A percentile compares a stretch with the other conserved stretches of the same genome.
phyloP scores from a whole-genome alignment of 2,888 invertebrate genomes.

The Desoria tigrina region DNA sequence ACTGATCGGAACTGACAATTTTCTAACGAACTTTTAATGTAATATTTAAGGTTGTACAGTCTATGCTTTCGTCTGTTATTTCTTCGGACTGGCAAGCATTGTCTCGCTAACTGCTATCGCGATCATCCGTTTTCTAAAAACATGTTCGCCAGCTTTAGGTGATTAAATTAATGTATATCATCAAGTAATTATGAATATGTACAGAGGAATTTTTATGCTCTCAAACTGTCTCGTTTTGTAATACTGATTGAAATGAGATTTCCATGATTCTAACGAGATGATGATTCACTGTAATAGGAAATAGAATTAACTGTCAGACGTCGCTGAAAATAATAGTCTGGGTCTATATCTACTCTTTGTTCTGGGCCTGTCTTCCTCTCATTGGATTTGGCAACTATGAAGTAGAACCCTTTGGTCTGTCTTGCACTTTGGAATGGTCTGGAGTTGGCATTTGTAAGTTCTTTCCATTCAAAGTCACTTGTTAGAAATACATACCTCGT shows the following conservation, averaged over 20 bases:
- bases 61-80: conserved; percentile 50
- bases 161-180: no score
- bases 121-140: conserved; percentile 49
- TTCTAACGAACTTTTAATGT: no score
- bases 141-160: conserved; percentile 44
- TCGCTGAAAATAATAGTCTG: conserved; percentile 33
- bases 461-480: no score
- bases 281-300: conserved; percentile 15
- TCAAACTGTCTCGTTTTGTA: no score
- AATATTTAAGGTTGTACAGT: conserved; percentile 45
- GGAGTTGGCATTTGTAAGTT: conserved; percentile 31
- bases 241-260: no score
- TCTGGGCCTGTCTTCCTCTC: conserved; percentile 48
- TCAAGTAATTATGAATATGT: no score
- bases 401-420: conserved; percentile 49
- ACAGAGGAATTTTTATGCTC: no score
- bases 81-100: conserved; percentile 49
- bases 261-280: background rate
- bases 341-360: conserved; percentile 37
- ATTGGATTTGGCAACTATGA: conserved; percentile 44
- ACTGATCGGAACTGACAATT: no score
- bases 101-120: conserved; percentile 44
- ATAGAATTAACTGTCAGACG: conserved; percentile 27
- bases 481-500: no score
- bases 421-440: conserved; percentile 50